phyloP scores from a whole-genome alignment of 2,888 invertebrate genomes.

The Lasioglossum lativentre region DNA sequence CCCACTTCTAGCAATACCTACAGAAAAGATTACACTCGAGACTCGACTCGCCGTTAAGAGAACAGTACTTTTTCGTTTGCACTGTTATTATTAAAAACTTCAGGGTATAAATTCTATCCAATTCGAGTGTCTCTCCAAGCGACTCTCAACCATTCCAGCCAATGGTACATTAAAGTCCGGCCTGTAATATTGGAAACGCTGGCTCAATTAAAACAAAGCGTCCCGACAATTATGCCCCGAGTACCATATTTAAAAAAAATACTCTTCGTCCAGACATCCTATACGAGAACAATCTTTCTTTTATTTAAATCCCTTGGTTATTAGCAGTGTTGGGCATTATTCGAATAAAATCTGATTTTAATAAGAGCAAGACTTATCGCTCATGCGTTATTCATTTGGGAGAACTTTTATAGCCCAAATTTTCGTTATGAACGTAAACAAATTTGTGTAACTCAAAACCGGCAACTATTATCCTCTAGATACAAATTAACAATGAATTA shows the following conservation, averaged over 20 bases:
- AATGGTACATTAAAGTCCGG: neutral
- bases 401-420: neutral
- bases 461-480: too few species aligned
- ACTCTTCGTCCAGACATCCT: neutral
- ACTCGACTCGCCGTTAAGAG: conserved; percentile 12
- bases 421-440: neutral
- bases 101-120: neutral
- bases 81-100: conserved; percentile 25
- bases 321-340: neutral
- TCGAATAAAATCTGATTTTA: neutral
- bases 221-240: neutral
- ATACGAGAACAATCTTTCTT: neutral
- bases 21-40: conserved; percentile 20
- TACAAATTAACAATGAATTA: neutral
- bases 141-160: neutral
- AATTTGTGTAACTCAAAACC: too few species aligned
- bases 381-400: neutral
- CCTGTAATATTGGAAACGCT: neutral
- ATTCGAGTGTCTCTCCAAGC: neutral
- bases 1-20: conserved; percentile 29
- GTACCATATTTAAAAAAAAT: neutral
- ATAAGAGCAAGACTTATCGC: neutral
- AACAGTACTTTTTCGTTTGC: conserved; percentile 21
- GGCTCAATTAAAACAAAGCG: conserved; percentile 12
- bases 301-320: neutral